phyloP scores from a whole-genome alignment of 2,113 vertebrate species.

The Halcyon senegalensis region DNA sequence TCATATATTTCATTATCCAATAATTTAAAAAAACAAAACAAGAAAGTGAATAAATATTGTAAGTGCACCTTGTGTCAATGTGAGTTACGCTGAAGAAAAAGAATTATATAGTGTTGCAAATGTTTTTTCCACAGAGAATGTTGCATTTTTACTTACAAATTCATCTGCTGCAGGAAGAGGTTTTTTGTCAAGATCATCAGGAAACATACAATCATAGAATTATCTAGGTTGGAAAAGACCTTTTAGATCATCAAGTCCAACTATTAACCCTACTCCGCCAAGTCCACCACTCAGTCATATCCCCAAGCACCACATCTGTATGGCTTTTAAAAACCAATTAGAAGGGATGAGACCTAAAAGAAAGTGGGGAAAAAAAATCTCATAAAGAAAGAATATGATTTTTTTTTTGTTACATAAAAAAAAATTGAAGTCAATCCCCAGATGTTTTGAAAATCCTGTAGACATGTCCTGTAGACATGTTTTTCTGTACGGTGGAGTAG shows the following conservation, averaged over 20 bases:
- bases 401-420: too few relatives aligned
- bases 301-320: too few relatives aligned
- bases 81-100: constrained; percentile 22
- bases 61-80: constrained; percentile 8
- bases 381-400: background rate
- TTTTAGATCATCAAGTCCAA: too few relatives aligned
- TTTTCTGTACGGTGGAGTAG: background rate
- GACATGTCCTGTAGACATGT: background rate
- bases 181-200: background rate
- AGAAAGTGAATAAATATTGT: background rate
- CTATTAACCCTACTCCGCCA: too few relatives aligned
- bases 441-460: background rate
- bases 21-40: background rate
- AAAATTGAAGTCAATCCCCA: background rate
- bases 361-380: background rate
- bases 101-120: background rate
- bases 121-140: background rate
- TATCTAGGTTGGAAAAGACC: too few relatives aligned
- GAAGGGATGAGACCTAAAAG: background rate
- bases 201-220: background rate
- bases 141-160: background rate
- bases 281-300: too few relatives aligned
- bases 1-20: background rate
- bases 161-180: background rate
- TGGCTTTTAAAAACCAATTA: background rate